phyloP scores from a whole-genome alignment of 2,113 vertebrate species.

The Nestor notabilis region DNA sequence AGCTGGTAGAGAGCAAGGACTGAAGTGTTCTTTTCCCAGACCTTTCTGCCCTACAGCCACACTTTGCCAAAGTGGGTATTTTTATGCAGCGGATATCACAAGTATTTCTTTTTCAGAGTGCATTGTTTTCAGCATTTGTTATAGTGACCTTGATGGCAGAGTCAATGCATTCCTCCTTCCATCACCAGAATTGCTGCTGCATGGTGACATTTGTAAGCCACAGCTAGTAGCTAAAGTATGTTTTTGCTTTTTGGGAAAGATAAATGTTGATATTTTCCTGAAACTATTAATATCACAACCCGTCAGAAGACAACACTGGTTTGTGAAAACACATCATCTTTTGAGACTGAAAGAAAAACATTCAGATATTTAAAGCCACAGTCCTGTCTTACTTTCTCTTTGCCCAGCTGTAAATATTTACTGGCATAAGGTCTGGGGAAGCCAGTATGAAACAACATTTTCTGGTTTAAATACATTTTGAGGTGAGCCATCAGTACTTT shows the following conservation, averaged over 20 bases:
- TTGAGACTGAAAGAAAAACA: not conserved
- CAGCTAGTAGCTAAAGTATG: not conserved
- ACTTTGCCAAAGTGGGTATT: not conserved
- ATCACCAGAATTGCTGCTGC: not conserved
- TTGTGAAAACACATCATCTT: not conserved
- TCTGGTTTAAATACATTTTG: not conserved
- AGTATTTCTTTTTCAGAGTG: not conserved
- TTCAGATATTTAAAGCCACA: not conserved
- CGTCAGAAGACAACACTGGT: not conserved
- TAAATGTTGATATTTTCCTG: not conserved
- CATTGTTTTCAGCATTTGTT: not conserved
- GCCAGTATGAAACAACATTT: not conserved
- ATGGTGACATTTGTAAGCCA: not conserved
- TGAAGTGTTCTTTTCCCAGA: not conserved
- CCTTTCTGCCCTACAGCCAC: not conserved
- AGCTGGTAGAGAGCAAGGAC: not conserved
- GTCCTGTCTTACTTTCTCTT: not conserved
- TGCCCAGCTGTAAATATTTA: not conserved
- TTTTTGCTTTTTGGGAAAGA: not conserved
- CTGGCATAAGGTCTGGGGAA: not conserved
- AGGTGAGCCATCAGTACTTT: not conserved
- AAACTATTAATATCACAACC: not conserved
- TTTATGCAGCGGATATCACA: not conserved
- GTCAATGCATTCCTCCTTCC: not conserved
- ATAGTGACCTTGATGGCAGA: not conserved